Base-by-base conservation (phyloP, 2,113 vertebrate genomes). In the Stercorarius parasiticus region DNA sequence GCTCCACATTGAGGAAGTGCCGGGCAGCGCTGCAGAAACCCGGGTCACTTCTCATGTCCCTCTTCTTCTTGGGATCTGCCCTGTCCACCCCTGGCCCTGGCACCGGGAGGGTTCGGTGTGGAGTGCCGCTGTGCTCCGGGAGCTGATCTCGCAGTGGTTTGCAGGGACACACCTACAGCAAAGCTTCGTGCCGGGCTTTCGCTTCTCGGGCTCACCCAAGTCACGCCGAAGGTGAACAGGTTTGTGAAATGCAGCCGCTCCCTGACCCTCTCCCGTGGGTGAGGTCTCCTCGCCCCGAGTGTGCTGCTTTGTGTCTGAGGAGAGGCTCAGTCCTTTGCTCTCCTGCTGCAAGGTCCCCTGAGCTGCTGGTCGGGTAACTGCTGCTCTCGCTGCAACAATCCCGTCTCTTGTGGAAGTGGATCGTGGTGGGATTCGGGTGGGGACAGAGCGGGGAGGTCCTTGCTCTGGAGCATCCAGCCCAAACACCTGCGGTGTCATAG, bases 291-390 rank as follows among this genome's bases (percentile, higher is more conserved):
- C 11, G 16, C 53, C 65, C 70, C 3, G 58, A 5, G 66, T 0
- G 11, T 7, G 61, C 81, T 58, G 76, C 43, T 77, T 26, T 23
- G 52, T 42, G 71, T 6, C 71, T 2, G 43, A 20, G 42, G 59
- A 36, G 64, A 22, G 53, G 40, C 61, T 59, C 4, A 0, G 23
- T 58, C 9, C 65, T 53, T 17, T 5, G 47, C 70, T 56, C 0
- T 13, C 50, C 86, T 50, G 36, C 62, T 11, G 10, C 64, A 25
- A 9, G 49, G 27, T 34, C 17, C 1, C 40, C 61, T 1, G 1
- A 9, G 3, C 25, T 14, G 13, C 29, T 1, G 1, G 0, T 11
- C 0, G 3, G 7, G 10, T 22, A 9, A 5, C 42, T 19, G 76
- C 82, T 13, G 56, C 67, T 32, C 22, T 1, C 15, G 5, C 76